Evolutionary conservation across 2,797 vertebrate genomes (phyloP).

Genomic region (Buphagus erythrorhynchus): DNA sequence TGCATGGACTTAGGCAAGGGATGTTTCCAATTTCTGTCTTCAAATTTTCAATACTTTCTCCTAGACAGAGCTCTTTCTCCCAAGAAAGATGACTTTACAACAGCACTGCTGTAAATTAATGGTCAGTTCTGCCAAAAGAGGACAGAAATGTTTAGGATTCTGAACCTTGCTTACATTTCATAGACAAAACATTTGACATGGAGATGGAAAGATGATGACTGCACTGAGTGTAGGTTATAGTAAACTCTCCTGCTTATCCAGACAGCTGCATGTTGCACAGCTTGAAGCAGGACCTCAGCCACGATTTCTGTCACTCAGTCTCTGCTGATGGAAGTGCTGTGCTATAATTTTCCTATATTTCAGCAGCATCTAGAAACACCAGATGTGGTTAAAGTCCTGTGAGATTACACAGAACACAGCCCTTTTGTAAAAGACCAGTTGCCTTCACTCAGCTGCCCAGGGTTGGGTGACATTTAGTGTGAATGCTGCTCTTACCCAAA

Average conservation of each 20-base stretch:
- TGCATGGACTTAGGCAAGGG: neutral
- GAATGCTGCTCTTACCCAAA: neutral
- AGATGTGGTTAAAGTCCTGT: neutral
- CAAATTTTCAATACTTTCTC: neutral
- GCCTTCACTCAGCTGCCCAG: neutral
- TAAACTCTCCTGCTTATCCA: neutral
- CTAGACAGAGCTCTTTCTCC: neutral
- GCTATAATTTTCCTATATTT: neutral
- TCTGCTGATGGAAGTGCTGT: neutral
- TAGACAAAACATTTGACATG: neutral
- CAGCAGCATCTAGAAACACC: slow-evolving; percentile 22
- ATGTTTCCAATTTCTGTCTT: neutral
- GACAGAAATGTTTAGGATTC: neutral
- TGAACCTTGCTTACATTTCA: neutral
- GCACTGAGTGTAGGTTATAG: neutral
- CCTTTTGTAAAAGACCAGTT: neutral
- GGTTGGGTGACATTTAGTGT: neutral
- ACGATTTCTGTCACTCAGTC: neutral
- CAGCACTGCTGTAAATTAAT: neutral
- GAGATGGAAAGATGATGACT: neutral
- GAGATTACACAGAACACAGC: neutral
- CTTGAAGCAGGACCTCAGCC: neutral
- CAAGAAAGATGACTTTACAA: neutral
- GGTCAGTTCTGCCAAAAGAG: neutral
- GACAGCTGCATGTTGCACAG: neutral